A percentile compares a stretch with the other conserved stretches of the same genome.
These are phyloP conservation scores for Acomys russatus DNA, from an alignment of 2,797 vertebrate genomes.

Conservation along the genomic window DNA sequence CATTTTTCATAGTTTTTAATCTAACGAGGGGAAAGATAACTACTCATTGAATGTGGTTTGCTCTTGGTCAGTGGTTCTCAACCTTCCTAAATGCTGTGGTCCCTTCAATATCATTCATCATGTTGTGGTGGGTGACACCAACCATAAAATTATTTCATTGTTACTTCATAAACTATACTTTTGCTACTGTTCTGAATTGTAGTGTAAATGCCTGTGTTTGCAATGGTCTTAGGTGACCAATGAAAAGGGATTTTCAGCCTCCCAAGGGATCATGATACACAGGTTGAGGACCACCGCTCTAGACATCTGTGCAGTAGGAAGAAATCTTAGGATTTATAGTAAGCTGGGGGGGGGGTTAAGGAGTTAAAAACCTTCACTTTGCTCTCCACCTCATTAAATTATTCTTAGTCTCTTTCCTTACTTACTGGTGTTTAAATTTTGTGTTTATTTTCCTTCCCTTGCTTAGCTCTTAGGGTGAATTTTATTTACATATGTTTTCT, in stretches of 20 bases:
- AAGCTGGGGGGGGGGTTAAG: background rate
- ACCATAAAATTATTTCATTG: background rate
- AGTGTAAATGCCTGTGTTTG: background rate
- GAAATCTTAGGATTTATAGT: background rate
- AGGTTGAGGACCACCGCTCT: background rate
- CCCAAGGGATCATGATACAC: background rate
- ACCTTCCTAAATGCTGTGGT: background rate
- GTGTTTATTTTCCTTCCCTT: background rate
- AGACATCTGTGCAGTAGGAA: background rate
- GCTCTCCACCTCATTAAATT: background rate
- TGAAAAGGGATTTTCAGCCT: background rate
- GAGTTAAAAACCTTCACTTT: background rate
- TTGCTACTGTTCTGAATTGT: background rate
- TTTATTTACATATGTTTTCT: constrained; percentile 43
- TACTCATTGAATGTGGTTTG: background rate
- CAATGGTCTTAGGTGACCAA: background rate
- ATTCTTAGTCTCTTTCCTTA: background rate
- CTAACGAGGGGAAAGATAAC: background rate
- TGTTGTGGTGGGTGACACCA: background rate
- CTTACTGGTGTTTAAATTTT: background rate
- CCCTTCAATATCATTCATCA: background rate
- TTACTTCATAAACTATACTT: background rate
- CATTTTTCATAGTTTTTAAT: constrained; percentile 6
- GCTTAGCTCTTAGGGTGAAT: background rate
- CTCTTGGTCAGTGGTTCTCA: background rate